A percentile compares a stretch with the other conserved stretches of the same genome.
Evolutionary conservation across 92 coral and sea anemone species (phyloP).

Genomic region (Heteractis magnifica): DNA sequence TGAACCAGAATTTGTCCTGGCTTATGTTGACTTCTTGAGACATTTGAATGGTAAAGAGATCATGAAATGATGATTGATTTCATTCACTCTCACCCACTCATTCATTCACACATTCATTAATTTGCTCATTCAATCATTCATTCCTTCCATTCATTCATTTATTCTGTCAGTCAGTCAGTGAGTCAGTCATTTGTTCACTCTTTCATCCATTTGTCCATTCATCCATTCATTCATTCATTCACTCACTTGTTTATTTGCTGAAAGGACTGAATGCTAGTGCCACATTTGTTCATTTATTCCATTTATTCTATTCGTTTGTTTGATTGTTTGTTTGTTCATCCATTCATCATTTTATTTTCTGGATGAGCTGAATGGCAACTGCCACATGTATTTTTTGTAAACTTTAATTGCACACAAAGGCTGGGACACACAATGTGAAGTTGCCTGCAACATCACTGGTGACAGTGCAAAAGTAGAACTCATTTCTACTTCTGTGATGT

Average conservation of each 20-base stretch:
- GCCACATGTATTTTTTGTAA: no score
- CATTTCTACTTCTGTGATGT: no score
- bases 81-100: neutral
- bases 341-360: no score
- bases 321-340: neutral
- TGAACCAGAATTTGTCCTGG: constrained; percentile 91
- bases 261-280: no score
- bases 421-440: no score
- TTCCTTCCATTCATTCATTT: neutral
- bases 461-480: no score
- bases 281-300: neutral
- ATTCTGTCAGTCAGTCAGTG: neutral
- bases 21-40: constrained; percentile 89
- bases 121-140: neutral
- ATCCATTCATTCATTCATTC: neutral
- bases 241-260: neutral
- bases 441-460: no score
- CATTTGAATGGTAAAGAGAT: constrained; percentile 90
- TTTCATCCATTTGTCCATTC: neutral
- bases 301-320: neutral
- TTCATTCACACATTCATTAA: neutral
- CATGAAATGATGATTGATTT: neutral
- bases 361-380: no score
- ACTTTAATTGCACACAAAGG: no score
- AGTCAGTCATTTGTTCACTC: neutral